Conservation (phyloP, 2,888 invertebrate species). For the Cantharis lateralis region DNA sequence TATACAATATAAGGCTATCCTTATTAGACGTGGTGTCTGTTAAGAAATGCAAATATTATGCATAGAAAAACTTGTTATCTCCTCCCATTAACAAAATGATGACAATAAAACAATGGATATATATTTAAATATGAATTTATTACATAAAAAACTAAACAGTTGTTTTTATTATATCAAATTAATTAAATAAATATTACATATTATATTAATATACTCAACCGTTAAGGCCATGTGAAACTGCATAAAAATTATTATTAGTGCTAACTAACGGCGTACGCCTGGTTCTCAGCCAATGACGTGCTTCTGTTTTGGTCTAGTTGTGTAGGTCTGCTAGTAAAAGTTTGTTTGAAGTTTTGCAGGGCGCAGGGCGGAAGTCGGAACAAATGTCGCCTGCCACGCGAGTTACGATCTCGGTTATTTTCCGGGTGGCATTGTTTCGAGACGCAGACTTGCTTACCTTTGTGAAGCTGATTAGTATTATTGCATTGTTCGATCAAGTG, state of each 20-base stretch:
- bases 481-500: constrained; percentile 37
- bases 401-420: constrained; percentile 38
- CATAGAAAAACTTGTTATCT: background rate
- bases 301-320: too few relatives aligned
- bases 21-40: background rate
- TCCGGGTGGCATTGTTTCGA: constrained; percentile 29
- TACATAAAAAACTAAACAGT: too few relatives aligned
- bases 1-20: background rate
- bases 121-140: background rate
- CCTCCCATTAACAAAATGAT: background rate
- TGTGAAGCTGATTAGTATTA: constrained; percentile 13
- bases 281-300: too few relatives aligned
- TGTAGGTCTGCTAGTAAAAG: too few relatives aligned
- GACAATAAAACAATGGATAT: background rate
- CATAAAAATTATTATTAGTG: too few relatives aligned
- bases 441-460: constrained; percentile 23
- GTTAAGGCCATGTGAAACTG: too few relatives aligned
- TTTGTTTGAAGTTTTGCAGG: too few relatives aligned
- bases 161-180: too few relatives aligned
- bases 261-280: too few relatives aligned
- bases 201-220: too few relatives aligned
- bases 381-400: constrained; percentile 37
- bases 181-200: too few relatives aligned
- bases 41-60: background rate
- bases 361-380: constrained; percentile 35